These are phyloP conservation scores for Papilio demoleus DNA, from an alignment of 2,888 invertebrate species.

Conservation along the genomic window DNA sequence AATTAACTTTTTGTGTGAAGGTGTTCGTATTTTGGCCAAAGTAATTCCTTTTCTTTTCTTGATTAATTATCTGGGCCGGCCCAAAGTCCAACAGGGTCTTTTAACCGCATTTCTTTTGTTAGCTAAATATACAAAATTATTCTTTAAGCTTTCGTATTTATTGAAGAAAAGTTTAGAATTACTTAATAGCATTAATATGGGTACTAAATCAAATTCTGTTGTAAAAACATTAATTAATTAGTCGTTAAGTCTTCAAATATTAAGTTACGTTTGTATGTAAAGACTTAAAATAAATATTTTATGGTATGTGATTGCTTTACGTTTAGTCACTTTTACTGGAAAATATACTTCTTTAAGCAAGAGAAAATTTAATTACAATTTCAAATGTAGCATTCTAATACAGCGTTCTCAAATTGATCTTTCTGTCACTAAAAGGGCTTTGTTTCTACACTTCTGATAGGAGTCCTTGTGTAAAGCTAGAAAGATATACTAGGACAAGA, in stretches of 20 bases:
- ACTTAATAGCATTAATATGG: constrained; percentile 1
- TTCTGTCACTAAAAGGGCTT: background rate
- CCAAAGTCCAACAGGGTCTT: constrained; percentile 33
- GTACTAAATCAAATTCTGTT: too few relatives aligned
- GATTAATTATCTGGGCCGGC: constrained; percentile 37
- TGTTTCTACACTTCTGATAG: background rate
- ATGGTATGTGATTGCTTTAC: too few relatives aligned
- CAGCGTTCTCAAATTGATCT: background rate
- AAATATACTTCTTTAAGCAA: too few relatives aligned
- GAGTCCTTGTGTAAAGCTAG: background rate
- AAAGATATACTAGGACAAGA: background rate
- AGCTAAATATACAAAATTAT: constrained; percentile 41
- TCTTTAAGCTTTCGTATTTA: constrained; percentile 39
- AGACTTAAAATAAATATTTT: too few relatives aligned
- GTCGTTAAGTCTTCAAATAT: too few relatives aligned
- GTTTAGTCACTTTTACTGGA: too few relatives aligned
- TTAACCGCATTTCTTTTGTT: constrained; percentile 40
- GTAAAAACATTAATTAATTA: too few relatives aligned
- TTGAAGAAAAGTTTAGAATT: constrained; percentile 9
- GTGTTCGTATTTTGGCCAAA: constrained; percentile 31
- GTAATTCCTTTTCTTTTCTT: constrained; percentile 40
- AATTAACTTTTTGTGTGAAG: constrained; percentile 40
- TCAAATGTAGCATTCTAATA: background rate
- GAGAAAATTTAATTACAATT: too few relatives aligned
- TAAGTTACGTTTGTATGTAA: too few relatives aligned